Conservation (phyloP, 2,113 vertebrate species). For the Sardina pilchardus region DNA sequence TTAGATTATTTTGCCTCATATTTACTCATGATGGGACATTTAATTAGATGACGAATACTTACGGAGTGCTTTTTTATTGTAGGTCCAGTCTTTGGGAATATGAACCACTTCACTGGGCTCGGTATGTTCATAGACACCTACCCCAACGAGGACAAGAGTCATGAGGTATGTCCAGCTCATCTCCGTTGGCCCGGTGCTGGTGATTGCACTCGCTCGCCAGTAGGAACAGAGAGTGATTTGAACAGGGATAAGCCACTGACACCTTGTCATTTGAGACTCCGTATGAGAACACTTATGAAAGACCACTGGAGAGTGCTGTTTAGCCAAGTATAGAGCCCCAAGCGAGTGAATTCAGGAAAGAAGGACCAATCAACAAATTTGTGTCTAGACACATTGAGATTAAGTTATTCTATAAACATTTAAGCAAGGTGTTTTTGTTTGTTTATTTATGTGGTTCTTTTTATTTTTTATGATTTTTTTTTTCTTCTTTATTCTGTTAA, state of each 20-base stretch:
- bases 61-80: conserved; percentile 24
- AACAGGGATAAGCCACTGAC: neutral
- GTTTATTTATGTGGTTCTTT: neutral
- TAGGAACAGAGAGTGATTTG: neutral
- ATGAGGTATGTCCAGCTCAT: conserved; percentile 77
- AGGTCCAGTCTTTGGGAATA: conserved; percentile 94
- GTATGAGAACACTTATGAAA: neutral
- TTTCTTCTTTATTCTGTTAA: neutral
- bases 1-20: too few species aligned
- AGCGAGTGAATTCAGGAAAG: neutral
- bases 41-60: too few species aligned
- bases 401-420: neutral
- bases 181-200: neutral
- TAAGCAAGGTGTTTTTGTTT: neutral
- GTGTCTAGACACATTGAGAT: neutral
- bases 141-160: conserved; percentile 88
- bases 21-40: too few species aligned
- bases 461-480: neutral
- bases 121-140: conserved; percentile 95
- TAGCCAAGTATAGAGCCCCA: neutral
- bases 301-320: conserved; percentile 16
- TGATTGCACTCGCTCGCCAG: neutral
- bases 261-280: neutral
- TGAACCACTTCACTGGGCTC: conserved; percentile 86
- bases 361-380: neutral